Percentiles rank a stretch among this genome's conserved stretches.
Conservation (phyloP, 2,113 vertebrate genomes). For the Trematocara stigmaticum region DNA sequence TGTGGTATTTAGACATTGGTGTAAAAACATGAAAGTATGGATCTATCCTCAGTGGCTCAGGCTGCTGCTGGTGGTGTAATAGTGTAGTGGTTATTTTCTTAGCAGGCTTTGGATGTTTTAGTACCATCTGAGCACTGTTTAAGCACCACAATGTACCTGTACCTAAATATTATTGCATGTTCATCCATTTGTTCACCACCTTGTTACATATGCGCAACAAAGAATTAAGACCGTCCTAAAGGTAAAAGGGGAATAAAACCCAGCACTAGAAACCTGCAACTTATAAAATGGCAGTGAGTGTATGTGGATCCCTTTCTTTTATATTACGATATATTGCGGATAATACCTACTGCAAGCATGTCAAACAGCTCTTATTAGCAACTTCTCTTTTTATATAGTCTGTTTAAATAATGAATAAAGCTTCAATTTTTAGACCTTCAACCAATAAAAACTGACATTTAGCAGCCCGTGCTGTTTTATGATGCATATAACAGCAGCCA, state of each 20-base stretch:
- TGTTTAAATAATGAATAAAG: neutral
- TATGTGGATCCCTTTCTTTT: neutral
- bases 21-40: neutral
- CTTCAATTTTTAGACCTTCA: neutral
- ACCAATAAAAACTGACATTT: neutral
- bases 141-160: neutral
- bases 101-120: neutral
- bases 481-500: neutral
- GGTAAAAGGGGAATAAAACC: neutral
- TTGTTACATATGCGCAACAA: neutral
- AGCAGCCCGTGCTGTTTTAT: neutral
- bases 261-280: neutral
- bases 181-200: neutral
- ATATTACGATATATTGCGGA: rapidly evolving
- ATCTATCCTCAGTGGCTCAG: neutral
- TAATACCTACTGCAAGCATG: neutral
- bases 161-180: neutral
- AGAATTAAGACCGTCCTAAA: neutral
- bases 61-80: rapidly evolving
- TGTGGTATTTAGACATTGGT: neutral
- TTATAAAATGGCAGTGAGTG: neutral
- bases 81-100: neutral
- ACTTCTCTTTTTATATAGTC: neutral
- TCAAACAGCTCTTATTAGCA: neutral
- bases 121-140: neutral